Base-by-base conservation (phyloP, 2,888 invertebrate genomes). In the Cheilosia vulpina region DNA sequence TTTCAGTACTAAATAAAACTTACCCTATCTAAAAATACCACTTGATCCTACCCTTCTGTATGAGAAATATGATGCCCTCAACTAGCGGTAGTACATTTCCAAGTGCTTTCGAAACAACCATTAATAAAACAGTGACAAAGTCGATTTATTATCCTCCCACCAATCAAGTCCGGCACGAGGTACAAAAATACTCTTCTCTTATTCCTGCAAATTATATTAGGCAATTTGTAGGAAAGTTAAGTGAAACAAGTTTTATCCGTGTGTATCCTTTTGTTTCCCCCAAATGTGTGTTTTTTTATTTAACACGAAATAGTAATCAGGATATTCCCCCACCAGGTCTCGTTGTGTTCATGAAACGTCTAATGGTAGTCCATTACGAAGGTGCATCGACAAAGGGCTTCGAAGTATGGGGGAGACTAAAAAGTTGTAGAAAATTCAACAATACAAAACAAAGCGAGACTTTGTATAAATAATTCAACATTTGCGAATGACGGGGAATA, bases 301-400 rank as follows among this genome's bases (percentile, higher is more conserved):
- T 27, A 50, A 60, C 69, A 69, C 34, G 45, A 69, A 57, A 69
- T 69, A 21, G 60, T 60, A 71, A 71, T 71, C 50, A 71, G 50
- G 58, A 38, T 50, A 60, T 50, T 50, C 38, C 19, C 15, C 50
- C 50, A 38, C 38, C 50, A 71, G 47, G 50, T 27, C 21, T 47
- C 27, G 60, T 60, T 45, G 58, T 71, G 45, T 45, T 69, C 34
- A 47, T 47, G 47, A 69, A 47, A 34, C n/a, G 17, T 38, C 34
- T 21, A 58, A 34, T 57, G 19, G 15, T 11, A 55, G 43, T 13
- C 24, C 38, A 13, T 19, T 47, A 17, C 47, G 11, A 13, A 15
- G 27, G 6, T 24, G 5, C 45, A 45, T 55, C 34, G 9, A 7
- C 17, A 21, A 47, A 71, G 38, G 71, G 5, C 21, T 50, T 31